Evolutionary conservation across 2,888 invertebrate genomes (phyloP).

Genomic region (Mongoloraphidia duomilia): DNA sequence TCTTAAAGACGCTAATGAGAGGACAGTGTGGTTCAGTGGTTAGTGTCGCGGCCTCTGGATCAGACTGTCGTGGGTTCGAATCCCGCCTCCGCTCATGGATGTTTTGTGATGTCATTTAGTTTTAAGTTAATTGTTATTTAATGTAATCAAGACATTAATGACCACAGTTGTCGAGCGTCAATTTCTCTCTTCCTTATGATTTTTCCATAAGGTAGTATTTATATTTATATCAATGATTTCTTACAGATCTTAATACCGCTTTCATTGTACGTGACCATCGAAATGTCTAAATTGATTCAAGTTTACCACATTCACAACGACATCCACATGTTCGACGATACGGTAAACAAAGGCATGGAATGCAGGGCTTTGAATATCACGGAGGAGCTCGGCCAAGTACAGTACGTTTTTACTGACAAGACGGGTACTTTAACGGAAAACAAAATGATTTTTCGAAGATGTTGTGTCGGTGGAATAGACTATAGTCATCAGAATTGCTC

Average conservation of each 20-base stretch:
- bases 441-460: conserved; percentile 89
- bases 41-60: too few relatives aligned
- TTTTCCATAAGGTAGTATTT: not conserved
- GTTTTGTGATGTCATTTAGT: too few relatives aligned
- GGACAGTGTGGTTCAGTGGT: too few relatives aligned
- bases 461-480: conserved; percentile 78
- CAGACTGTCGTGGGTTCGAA: too few relatives aligned
- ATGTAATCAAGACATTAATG: too few relatives aligned
- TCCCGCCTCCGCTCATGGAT: too few relatives aligned
- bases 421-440: conserved; percentile 97
- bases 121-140: too few relatives aligned
- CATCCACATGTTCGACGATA: conserved; percentile 69
- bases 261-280: conserved; percentile 91
- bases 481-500: conserved; percentile 71
- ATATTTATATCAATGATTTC: conserved; percentile 9
- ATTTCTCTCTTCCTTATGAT: too few relatives aligned
- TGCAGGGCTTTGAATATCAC: conserved; percentile 94
- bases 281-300: conserved; percentile 90
- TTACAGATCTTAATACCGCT: conserved; percentile 86
- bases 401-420: conserved; percentile 94
- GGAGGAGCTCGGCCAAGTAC: conserved; percentile 90
- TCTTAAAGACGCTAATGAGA: too few relatives aligned
- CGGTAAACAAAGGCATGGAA: conserved; percentile 67
- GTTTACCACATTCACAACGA: conserved; percentile 91
- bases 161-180: too few relatives aligned